phyloP scores from a whole-genome alignment of 1,140 invertebrate genomes.

The Drosophila lowei region DNA sequence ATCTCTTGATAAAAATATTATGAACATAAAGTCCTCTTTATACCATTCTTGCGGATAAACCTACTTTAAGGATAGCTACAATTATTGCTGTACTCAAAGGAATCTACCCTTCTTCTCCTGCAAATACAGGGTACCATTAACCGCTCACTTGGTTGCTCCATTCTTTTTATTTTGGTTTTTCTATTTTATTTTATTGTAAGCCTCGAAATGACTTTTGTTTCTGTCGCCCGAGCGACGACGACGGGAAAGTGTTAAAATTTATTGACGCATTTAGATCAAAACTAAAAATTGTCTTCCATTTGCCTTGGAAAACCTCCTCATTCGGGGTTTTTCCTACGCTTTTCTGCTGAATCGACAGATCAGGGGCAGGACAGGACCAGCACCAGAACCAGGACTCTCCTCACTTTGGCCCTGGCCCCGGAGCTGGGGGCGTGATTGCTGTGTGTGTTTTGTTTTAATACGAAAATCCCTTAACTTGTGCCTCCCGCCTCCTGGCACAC shows the following conservation, averaged over 20 bases:
- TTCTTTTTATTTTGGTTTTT: slow-evolving; percentile 1
- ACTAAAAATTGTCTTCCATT: slow-evolving; percentile 75
- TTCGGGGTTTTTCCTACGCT: slow-evolving; percentile 10
- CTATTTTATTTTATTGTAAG: slow-evolving; percentile 55
- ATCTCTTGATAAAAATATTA: too few species aligned
- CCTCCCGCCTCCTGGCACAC: not conserved
- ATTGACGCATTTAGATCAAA: slow-evolving; percentile 82
- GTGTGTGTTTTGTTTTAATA: slow-evolving; percentile 66
- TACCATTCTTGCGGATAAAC: too few species aligned
- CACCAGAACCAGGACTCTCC: too few species aligned
- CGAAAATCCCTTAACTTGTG: slow-evolving; percentile 67
- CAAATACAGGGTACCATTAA: slow-evolving; percentile 18
- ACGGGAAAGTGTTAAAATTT: slow-evolving; percentile 80
- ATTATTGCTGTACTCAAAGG: too few species aligned
- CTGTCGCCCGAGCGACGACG: slow-evolving; percentile 44
- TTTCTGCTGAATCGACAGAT: slow-evolving; percentile 61
- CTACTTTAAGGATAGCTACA: too few species aligned
- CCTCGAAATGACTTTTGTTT: slow-evolving; percentile 72
- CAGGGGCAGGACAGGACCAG: slow-evolving; percentile 5
- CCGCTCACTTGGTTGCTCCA: slow-evolving; percentile 5
- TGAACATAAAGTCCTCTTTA: too few species aligned
- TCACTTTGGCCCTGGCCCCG: slow-evolving; percentile 18
- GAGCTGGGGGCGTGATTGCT: slow-evolving; percentile 20
- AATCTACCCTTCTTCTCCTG: not conserved
- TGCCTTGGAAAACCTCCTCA: slow-evolving; percentile 27